Evolutionary conservation across 2,113 vertebrate genomes (phyloP).

Genomic region (Quiscalus mexicanus): DNA sequence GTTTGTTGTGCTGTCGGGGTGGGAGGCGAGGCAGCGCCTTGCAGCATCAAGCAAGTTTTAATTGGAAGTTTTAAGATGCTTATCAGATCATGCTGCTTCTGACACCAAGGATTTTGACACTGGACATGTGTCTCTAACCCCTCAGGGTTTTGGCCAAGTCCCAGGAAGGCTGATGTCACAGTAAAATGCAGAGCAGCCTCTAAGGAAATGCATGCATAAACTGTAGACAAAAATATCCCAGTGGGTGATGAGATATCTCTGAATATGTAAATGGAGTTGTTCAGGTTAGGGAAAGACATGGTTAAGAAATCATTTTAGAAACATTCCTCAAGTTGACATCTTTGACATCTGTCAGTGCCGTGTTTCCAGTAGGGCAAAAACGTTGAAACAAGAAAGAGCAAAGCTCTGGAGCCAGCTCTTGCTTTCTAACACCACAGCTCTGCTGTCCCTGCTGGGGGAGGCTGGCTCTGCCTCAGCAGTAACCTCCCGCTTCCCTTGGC

Average conservation of each 20-base stretch:
- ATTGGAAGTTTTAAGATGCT: neutral
- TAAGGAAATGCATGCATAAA: neutral
- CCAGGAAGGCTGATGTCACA: neutral
- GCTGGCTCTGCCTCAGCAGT: neutral
- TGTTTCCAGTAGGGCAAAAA: neutral
- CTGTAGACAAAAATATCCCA: neutral
- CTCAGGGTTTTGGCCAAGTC: neutral
- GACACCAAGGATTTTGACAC: neutral
- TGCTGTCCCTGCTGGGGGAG: neutral
- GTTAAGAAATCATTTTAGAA: conserved; percentile 12
- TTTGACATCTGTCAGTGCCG: neutral
- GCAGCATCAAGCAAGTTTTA: neutral
- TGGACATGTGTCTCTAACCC: neutral
- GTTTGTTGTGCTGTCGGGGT: neutral
- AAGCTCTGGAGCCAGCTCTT: neutral
- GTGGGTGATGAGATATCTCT: neutral
- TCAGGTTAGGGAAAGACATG: neutral
- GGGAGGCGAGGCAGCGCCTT: neutral
- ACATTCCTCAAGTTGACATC: neutral
- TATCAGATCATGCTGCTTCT: neutral
- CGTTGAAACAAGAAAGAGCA: accelerated
- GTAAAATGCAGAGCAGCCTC: neutral
- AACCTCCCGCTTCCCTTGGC: neutral
- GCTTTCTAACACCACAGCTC: neutral
- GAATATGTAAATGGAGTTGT: neutral